A percentile compares a stretch with the other conserved stretches of the same genome.
phyloP scores from a whole-genome alignment of 2,888 invertebrate species.

The Autographa pulchrina region DNA sequence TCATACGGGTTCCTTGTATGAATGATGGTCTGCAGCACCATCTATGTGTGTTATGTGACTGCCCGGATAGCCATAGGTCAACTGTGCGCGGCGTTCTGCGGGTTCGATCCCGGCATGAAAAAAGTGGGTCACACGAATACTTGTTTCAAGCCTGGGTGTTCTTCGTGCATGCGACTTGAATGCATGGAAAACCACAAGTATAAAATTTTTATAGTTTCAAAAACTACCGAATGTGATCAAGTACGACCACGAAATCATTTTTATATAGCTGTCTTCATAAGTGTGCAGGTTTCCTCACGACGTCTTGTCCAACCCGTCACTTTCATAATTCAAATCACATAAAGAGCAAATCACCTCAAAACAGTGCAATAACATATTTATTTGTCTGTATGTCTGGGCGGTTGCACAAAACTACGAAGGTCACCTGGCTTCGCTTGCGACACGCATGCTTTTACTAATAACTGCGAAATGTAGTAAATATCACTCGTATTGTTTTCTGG shows the following conservation, averaged over 20 bases:
- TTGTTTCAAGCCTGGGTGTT: too few relatives aligned
- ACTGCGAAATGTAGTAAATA: conserved; percentile 39
- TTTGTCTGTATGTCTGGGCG: conserved; percentile 38
- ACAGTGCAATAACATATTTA: conserved; percentile 47
- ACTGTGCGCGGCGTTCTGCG: too few relatives aligned
- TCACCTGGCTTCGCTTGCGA: conserved; percentile 31
- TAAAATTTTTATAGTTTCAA: too few relatives aligned
- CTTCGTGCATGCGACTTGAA: too few relatives aligned
- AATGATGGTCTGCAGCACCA: too few relatives aligned
- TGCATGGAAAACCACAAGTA: too few relatives aligned
- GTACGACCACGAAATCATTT: not conserved
- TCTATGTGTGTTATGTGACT: too few relatives aligned
- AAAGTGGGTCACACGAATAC: too few relatives aligned
- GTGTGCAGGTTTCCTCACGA: not conserved
- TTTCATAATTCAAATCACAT: not conserved
- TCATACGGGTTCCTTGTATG: too few relatives aligned
- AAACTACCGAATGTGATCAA: not conserved
- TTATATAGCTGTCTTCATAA: not conserved
- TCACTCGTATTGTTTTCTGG: conserved; percentile 8
- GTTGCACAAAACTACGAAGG: conserved; percentile 56
- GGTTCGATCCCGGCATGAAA: too few relatives aligned
- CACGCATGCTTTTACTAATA: conserved; percentile 45
- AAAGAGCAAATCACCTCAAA: conserved; percentile 11
- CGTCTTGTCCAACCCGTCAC: not conserved
- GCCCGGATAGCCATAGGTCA: too few relatives aligned